Evolutionary conservation across 2,888 invertebrate species (phyloP), one percentile per base, ranked within the genome.

Genomic region (Latrodectus elegans): DNA sequence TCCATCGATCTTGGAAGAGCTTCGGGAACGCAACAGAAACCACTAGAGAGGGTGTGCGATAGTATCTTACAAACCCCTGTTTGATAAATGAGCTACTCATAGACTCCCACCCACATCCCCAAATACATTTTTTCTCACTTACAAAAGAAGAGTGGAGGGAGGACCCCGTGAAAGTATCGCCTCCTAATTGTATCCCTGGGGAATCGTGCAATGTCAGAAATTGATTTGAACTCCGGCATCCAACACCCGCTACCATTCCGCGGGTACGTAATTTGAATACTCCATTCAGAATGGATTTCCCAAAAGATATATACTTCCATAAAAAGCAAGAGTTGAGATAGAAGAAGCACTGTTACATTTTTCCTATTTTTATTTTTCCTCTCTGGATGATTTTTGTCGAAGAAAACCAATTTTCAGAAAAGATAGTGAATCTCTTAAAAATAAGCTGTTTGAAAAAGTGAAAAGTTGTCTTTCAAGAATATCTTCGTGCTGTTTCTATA

Each of bases 11-110:
- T 60, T 60, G 8, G 60, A 60, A 60, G 10, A 60, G 60, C n/a
- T 60, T n/a, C 60, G 11, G 10, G n/a, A 60, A 60, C n/a, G 60
- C 60, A 60, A 60, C 14, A 60, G 60, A 60, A 60, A 0, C 60
- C 60, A 60, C 60, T 4, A n/a, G n/a, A n/a, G 60, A 38, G 38
- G 38, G 38, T 6, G 38, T 11, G 12, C n/a, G 60, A 60, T 60
- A 60, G 55, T 55, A 55, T 55, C 55, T 55, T 14, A n/a, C 84
- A 71, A 49, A 64, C 76, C 72, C 77, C 72, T 22, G 53, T 72
- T 84, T 84, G 84, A 84, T 84, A 84, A 84, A 84, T 84, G 84
- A 78, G 77, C 75, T 60, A 64, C 84, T 78, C 84, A 78, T 49
- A 52, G 71, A 71, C 76, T 51, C 76, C 82, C 83, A 60, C 71